Percentiles rank a stretch among this genome's conserved stretches.
phyloP scores from a whole-genome alignment of 2,888 invertebrate genomes.

The Trisateles emortualis region DNA sequence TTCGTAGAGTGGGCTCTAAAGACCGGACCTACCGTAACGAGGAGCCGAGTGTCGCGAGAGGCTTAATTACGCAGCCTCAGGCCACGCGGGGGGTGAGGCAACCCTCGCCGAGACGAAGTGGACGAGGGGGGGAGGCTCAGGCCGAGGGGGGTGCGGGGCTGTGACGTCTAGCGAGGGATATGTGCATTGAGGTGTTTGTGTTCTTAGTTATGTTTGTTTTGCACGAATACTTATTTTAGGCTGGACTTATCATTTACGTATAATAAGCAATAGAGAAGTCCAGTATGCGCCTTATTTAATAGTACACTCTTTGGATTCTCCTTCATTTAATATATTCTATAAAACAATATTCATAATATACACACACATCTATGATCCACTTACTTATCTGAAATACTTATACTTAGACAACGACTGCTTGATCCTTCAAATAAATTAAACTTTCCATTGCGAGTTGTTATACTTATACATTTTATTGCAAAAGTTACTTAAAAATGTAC shows the following conservation, averaged over 20 bases:
- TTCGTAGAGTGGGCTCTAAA: constrained; percentile 8
- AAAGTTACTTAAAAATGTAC: too few species aligned
- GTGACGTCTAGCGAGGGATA: constrained; percentile 20
- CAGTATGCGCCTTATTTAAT: too few species aligned
- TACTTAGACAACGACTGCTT: too few species aligned
- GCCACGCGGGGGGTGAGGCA: constrained; percentile 12
- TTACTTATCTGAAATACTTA: too few species aligned
- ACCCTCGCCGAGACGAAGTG: constrained; percentile 2
- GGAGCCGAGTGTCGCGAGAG: constrained; percentile 66
- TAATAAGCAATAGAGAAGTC: background rate
- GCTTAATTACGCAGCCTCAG: constrained; percentile 62
- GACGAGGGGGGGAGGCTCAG: background rate
- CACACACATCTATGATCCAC: too few species aligned
- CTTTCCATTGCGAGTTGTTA: too few species aligned
- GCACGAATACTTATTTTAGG: constrained; percentile 4
- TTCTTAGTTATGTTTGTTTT: constrained; percentile 22
- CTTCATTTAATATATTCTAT: too few species aligned
- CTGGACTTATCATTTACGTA: background rate
- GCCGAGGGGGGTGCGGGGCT: constrained; percentile 1
- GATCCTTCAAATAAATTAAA: too few species aligned
- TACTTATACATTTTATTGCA: too few species aligned
- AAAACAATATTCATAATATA: too few species aligned
- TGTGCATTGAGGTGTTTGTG: constrained; percentile 19
- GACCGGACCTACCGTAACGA: constrained; percentile 72
- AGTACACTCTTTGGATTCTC: too few species aligned